Conservation (phyloP, 2,888 invertebrate species). For the Agriopis marginaria region DNA sequence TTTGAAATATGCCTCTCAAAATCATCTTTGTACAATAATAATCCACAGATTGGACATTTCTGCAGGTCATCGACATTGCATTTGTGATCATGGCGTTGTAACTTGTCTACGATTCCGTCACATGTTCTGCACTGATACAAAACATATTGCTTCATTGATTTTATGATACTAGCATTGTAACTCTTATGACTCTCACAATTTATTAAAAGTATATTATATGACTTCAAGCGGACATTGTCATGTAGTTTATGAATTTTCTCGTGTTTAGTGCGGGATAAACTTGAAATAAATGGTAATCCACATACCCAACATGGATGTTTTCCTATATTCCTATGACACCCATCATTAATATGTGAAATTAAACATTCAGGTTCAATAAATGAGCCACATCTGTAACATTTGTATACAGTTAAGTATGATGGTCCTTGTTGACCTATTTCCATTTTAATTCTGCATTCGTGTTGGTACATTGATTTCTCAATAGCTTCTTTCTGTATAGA, state of each 20-base stretch:
- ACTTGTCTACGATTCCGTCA: conserved; percentile 59
- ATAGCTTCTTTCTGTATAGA: conserved; percentile 53
- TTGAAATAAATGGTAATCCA: conserved; percentile 60
- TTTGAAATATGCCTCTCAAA: conserved; percentile 59
- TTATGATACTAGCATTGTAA: conserved; percentile 53
- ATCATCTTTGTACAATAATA: conserved; percentile 56
- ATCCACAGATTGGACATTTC: conserved; percentile 64
- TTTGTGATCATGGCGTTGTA: conserved; percentile 48
- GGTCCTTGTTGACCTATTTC: conserved; percentile 62
- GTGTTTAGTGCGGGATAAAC: conserved; percentile 54
- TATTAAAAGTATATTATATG: conserved; percentile 64
- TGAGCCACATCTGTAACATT: conserved; percentile 65
- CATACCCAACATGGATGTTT: conserved; percentile 64
- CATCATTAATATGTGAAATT: conserved; percentile 57
- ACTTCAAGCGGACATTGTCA: conserved; percentile 48
- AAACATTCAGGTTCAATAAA: conserved; percentile 59
- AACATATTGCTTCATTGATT: conserved; percentile 52
- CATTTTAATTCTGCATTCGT: conserved; percentile 69
- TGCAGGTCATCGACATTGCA: conserved; percentile 56
- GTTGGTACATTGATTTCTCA: conserved; percentile 64
- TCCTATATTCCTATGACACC: conserved; percentile 52
- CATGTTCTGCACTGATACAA: conserved; percentile 73
- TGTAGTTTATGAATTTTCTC: conserved; percentile 58
- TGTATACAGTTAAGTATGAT: conserved; percentile 58
- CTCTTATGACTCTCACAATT: conserved; percentile 60